Evolutionary conservation across 2,113 vertebrate species (phyloP).

Genomic region (Scalopus aquaticus): DNA sequence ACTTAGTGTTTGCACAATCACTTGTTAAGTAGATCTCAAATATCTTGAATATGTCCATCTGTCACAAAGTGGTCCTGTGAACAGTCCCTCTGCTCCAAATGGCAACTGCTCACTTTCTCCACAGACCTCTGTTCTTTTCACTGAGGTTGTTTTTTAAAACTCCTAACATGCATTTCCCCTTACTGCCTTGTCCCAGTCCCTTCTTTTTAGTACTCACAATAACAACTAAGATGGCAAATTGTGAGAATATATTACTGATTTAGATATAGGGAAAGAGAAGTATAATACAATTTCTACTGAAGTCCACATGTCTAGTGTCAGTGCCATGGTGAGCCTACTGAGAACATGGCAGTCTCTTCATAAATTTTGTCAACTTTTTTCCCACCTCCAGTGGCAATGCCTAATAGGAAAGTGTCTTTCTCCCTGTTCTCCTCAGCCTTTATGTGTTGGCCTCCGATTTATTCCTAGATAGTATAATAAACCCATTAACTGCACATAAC

Average conservation of each 20-base stretch:
- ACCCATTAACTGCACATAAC: not conserved
- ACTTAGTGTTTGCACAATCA: not conserved
- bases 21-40: not conserved
- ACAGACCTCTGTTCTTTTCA: not conserved
- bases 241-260: not conserved
- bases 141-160: not conserved
- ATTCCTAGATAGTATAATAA: not conserved
- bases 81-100: not conserved
- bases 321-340: not conserved
- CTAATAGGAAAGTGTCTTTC: not conserved
- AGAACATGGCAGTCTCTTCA: not conserved
- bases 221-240: not conserved
- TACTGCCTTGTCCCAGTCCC: not conserved
- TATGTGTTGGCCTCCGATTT: not conserved
- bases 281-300: not conserved
- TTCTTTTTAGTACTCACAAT: not conserved
- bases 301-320: accelerated
- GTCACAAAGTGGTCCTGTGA: not conserved
- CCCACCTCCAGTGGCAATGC: not conserved
- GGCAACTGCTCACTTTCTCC: not conserved
- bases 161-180: not conserved
- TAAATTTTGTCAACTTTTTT: not conserved
- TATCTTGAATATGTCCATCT: not conserved
- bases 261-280: not conserved
- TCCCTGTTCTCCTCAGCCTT: not conserved